phyloP scores from a whole-genome alignment of 1,140 invertebrate genomes.

The Zophobas morio region DNA sequence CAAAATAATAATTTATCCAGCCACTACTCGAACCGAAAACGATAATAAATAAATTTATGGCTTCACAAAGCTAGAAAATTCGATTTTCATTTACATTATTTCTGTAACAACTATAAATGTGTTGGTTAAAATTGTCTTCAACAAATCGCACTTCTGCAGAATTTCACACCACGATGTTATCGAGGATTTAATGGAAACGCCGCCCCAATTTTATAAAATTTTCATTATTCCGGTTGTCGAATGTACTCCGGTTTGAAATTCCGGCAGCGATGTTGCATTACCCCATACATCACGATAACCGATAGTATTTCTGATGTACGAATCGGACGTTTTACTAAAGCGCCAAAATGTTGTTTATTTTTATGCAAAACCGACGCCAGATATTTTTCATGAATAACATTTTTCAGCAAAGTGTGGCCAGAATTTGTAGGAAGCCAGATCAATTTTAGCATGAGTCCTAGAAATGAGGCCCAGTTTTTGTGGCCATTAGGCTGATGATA shows the following conservation, averaged over 20 bases:
- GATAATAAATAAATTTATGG: no score
- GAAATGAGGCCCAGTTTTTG: slow-evolving; percentile 1
- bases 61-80: no score
- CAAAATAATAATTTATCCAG: no score
- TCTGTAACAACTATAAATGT: no score
- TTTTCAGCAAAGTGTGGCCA: slow-evolving; percentile 2
- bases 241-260: slow-evolving; percentile 14
- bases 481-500: neutral
- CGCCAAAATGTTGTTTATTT: slow-evolving; percentile 16
- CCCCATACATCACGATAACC: slow-evolving; percentile 27
- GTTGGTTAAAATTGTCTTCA: no score
- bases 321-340: slow-evolving; percentile 11
- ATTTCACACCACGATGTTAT: neutral
- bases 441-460: neutral
- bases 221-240: slow-evolving; percentile 13
- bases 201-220: slow-evolving; percentile 8
- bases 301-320: slow-evolving; percentile 20
- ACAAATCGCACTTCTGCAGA: neutral
- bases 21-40: no score
- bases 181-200: slow-evolving; percentile 26
- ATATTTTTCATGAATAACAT: neutral
- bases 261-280: slow-evolving; percentile 14
- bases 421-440: neutral
- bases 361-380: neutral
- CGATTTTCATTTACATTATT: no score